These are phyloP conservation scores for Theocolax elegans DNA, from an alignment of 1,140 invertebrate species.

Conservation along the genomic window DNA sequence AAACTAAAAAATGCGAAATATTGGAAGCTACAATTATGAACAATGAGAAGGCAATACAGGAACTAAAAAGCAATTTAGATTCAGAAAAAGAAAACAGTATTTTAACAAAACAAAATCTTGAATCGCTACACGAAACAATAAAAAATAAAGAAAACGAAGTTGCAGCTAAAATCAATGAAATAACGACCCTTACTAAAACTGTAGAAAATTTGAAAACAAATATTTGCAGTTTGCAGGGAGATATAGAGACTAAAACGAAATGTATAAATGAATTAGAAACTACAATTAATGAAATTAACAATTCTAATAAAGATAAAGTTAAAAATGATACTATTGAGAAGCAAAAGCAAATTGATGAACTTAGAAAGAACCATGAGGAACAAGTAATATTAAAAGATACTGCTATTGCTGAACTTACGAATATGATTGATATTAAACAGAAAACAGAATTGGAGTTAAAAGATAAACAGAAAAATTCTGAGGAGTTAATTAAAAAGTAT, in stretches of 20 bases:
- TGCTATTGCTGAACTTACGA: slow-evolving; percentile 29
- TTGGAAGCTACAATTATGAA: slow-evolving; percentile 11
- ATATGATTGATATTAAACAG: slow-evolving; percentile 30
- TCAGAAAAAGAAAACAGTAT: slow-evolving; percentile 41
- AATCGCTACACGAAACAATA: slow-evolving; percentile 48
- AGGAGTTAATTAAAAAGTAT: slow-evolving; percentile 42
- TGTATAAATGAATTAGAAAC: slow-evolving; percentile 16
- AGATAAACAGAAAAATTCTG: slow-evolving; percentile 2
- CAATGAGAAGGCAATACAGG: slow-evolving; percentile 35
- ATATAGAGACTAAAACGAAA: slow-evolving; percentile 42
- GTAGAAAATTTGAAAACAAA: slow-evolving; percentile 45
- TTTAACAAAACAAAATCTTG: slow-evolving; percentile 28
- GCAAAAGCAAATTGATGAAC: slow-evolving; percentile 28
- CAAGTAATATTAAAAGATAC: slow-evolving; percentile 27
- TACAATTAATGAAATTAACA: slow-evolving; percentile 6
- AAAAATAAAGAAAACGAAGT: slow-evolving; percentile 46
- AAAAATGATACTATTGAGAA: slow-evolving; percentile 16
- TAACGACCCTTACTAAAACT: slow-evolving; percentile 49
- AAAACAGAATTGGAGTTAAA: slow-evolving; percentile 24
- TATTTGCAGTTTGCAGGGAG: slow-evolving; percentile 35
- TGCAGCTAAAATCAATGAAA: slow-evolving; percentile 43
- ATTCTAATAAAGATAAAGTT: not conserved
- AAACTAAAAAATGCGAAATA: slow-evolving; percentile 37
- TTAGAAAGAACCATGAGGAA: slow-evolving; percentile 16
- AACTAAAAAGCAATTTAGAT: slow-evolving; percentile 36